Percentiles rank a stretch among this genome's conserved stretches.
Evolutionary conservation across 2,797 vertebrate species (phyloP).

Genomic region (Sciurus vulgaris): DNA sequence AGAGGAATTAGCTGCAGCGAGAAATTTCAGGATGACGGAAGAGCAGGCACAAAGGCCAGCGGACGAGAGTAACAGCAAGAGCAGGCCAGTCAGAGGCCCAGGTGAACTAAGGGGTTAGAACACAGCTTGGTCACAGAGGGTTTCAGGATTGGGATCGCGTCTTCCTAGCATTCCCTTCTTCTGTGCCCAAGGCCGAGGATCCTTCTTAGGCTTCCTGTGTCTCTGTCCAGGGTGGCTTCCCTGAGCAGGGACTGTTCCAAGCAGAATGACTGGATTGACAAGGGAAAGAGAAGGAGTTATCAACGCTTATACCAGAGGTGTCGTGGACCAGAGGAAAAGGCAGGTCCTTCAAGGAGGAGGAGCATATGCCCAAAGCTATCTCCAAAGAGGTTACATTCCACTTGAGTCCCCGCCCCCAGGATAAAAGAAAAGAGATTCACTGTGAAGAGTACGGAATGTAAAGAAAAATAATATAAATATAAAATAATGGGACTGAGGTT

Average conservation of each 20-base stretch:
- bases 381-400: background rate
- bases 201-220: background rate
- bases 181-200: background rate
- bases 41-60: background rate
- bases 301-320: background rate
- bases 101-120: background rate
- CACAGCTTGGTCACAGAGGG: background rate
- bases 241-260: background rate
- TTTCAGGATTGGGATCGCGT: background rate
- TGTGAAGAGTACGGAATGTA: background rate
- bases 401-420: background rate
- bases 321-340: background rate
- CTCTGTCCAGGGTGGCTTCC: background rate
- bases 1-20: background rate
- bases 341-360: background rate
- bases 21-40: background rate
- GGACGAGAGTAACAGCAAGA: background rate
- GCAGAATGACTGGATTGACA: background rate
- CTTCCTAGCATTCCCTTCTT: background rate
- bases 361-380: background rate
- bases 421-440: background rate
- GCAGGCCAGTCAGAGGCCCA: background rate
- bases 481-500: too few relatives aligned
- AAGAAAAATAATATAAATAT: background rate
- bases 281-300: background rate